Percentiles rank a stretch among this genome's conserved stretches.
Conservation (phyloP, 1,140 invertebrate genomes). For the Myzus persicae region DNA sequence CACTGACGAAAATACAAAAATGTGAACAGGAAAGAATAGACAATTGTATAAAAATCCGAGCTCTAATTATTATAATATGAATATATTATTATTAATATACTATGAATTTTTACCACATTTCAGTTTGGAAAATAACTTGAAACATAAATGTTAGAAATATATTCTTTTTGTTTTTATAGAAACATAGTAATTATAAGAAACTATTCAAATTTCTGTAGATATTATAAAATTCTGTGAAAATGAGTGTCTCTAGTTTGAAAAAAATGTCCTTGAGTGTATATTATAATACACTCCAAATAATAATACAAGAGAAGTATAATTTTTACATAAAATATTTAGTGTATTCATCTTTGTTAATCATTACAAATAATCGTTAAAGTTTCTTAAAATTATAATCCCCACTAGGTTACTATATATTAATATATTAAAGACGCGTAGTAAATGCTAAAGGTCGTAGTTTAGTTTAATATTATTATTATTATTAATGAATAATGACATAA, state of each 20-base stretch:
- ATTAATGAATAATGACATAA: slow-evolving; percentile 19
- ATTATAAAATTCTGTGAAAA: not conserved
- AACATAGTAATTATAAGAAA: not conserved
- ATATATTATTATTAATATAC: accelerated
- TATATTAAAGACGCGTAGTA: too few relatives aligned
- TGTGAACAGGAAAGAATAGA: too few relatives aligned
- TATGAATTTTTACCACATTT: not conserved
- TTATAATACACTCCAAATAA: not conserved
- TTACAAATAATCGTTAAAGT: not conserved
- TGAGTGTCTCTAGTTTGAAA: not conserved
- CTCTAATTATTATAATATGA: not conserved
- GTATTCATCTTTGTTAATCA: not conserved
- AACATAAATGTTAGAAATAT: not conserved
- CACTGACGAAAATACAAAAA: too few relatives aligned
- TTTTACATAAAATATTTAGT: not conserved
- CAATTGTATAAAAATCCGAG: too few relatives aligned
- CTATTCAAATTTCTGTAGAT: too few relatives aligned
- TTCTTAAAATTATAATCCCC: not conserved
- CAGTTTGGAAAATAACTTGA: not conserved
- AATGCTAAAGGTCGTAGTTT: not conserved
- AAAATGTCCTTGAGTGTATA: not conserved
- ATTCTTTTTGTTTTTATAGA: not conserved
- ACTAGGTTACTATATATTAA: too few relatives aligned
- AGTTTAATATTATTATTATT: not conserved
- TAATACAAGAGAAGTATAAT: not conserved